These are phyloP conservation scores for Pipa parva DNA, from an alignment of 2,113 vertebrate species.

Conservation along the genomic window DNA sequence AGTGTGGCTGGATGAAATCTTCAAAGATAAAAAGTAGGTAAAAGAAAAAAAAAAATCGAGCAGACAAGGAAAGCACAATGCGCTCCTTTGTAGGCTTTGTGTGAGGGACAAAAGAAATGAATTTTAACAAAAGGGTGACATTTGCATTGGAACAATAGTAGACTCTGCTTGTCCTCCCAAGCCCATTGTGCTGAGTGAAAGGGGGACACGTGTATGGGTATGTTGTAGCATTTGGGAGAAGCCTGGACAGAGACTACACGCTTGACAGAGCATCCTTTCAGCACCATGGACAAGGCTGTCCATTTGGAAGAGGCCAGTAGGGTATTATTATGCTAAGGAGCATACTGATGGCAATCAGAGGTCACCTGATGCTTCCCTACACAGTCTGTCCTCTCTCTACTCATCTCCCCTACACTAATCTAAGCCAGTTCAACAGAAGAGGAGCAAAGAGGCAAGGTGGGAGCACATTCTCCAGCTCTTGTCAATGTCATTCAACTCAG, in stretches of 20 bases:
- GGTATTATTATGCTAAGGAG: constrained; percentile 47
- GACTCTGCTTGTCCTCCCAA: constrained; percentile 43
- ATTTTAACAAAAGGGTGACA: constrained; percentile 41
- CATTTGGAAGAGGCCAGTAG: constrained; percentile 8
- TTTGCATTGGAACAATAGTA: constrained; percentile 49
- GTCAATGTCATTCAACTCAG: background rate
- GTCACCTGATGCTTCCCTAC: constrained; percentile 53
- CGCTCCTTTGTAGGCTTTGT: constrained; percentile 37
- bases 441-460: background rate
- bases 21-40: background rate
- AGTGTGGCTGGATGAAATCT: background rate
- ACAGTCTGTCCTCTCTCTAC: constrained; percentile 1
- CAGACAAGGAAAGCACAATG: constrained; percentile 31
- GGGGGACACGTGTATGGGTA: constrained; percentile 57
- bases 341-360: constrained; percentile 39
- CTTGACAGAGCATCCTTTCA: constrained; percentile 50
- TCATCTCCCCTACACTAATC: background rate
- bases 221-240: constrained; percentile 5
- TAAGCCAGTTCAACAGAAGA: background rate
- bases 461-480: background rate
- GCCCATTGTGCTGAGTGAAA: constrained; percentile 55
- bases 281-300: constrained; percentile 68
- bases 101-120: constrained; percentile 49
- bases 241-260: background rate
- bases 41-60: background rate